These are phyloP conservation scores for Netelia inedita DNA, from an alignment of 2,888 invertebrate species.

Conservation along the genomic window DNA sequence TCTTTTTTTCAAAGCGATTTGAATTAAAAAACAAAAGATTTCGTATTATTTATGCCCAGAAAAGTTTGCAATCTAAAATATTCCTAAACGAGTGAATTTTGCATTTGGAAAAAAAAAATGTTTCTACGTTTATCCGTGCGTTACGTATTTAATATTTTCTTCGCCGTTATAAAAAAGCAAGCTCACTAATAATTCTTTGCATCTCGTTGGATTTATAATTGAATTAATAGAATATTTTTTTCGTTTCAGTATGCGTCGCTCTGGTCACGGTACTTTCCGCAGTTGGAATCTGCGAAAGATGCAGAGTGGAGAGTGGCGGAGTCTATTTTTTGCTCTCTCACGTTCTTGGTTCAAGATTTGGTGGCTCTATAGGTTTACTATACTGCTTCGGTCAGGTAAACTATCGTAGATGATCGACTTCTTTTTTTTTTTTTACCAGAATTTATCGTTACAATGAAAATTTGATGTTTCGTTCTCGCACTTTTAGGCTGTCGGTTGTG, in stretches of 20 bases:
- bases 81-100: too few relatives aligned
- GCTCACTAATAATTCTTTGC: constrained; percentile 11
- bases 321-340: constrained; percentile 98
- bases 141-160: neutral
- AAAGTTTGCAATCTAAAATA: too few relatives aligned
- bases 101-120: too few relatives aligned
- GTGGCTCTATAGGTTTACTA: constrained; percentile 96
- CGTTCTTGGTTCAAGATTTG: constrained; percentile 96
- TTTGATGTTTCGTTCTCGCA: constrained; percentile 34
- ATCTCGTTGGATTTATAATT: constrained; percentile 13
- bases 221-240: constrained; percentile 40
- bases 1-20: too few relatives aligned
- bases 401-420: constrained; percentile 12
- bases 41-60: too few relatives aligned
- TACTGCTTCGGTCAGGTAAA: constrained; percentile 98
- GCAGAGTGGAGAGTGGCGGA: constrained; percentile 98
- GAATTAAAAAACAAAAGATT: too few relatives aligned
- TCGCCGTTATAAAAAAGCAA: too few relatives aligned
- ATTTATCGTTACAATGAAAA: constrained; percentile 33
- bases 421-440: constrained; percentile 39
- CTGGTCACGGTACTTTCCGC: constrained; percentile 97
- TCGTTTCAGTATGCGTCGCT: constrained; percentile 92
- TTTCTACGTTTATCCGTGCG: too few relatives aligned
- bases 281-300: constrained; percentile 98
- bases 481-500: constrained; percentile 96